Evolutionary conservation across 2,113 vertebrate species (phyloP).

Genomic region (Psephotus haematonotus): DNA sequence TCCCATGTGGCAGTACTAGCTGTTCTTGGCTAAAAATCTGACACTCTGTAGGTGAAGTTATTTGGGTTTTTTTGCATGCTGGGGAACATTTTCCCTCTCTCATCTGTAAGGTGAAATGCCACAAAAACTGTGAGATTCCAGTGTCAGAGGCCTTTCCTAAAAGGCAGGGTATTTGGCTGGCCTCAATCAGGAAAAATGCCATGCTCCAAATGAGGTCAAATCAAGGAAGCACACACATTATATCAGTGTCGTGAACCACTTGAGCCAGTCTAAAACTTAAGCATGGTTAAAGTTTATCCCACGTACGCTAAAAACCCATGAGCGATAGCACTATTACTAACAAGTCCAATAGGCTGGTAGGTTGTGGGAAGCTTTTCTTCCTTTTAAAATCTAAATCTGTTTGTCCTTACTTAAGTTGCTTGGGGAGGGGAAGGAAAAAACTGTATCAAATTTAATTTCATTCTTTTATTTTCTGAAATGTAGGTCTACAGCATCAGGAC

Average conservation of each 20-base stretch:
- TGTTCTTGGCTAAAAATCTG: constrained; percentile 38
- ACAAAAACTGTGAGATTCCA: neutral
- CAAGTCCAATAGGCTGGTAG: neutral
- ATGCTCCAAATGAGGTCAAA: neutral
- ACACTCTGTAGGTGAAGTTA: constrained; percentile 42
- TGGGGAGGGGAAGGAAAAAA: neutral
- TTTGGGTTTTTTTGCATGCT: neutral
- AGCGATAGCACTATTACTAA: neutral
- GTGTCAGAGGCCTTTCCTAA: neutral
- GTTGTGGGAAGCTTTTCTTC: neutral
- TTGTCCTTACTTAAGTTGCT: neutral
- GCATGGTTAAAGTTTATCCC: neutral
- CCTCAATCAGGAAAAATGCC: neutral
- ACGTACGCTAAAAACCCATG: neutral
- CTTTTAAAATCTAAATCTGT: neutral
- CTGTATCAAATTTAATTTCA: neutral
- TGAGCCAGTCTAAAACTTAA: neutral
- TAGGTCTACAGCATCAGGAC: constrained; percentile 89
- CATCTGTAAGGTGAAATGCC: neutral
- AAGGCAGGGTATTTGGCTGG: neutral
- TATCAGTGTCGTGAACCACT: neutral
- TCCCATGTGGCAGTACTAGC: constrained; percentile 56
- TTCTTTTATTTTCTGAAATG: neutral
- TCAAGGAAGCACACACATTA: neutral
- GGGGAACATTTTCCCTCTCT: neutral